Evolutionary conservation across 2,888 invertebrate genomes (phyloP).

Genomic region (Deilephila elpenor): DNA sequence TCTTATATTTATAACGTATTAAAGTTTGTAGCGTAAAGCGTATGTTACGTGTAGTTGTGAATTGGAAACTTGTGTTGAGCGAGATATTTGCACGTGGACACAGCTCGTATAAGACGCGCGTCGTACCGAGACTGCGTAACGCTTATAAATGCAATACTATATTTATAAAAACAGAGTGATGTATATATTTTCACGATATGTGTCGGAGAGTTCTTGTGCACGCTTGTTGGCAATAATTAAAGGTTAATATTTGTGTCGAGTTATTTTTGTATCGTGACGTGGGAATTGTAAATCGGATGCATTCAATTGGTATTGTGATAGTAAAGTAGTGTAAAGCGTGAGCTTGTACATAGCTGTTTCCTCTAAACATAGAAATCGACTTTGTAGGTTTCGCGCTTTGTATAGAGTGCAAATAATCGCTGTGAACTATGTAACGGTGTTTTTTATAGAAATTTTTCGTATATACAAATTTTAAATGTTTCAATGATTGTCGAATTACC

Average conservation of each 20-base stretch:
- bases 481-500: conserved; percentile 77
- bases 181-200: conserved; percentile 17
- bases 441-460: conserved; percentile 54
- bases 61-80: background rate
- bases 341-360: conserved; percentile 60
- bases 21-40: background rate
- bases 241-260: conserved; percentile 27
- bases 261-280: conserved; percentile 32
- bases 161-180: conserved; percentile 7
- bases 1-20: conserved; percentile 5
- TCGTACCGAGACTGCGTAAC: background rate
- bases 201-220: background rate
- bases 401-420: conserved; percentile 19
- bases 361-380: conserved; percentile 34
- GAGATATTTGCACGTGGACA: background rate
- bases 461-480: conserved; percentile 52
- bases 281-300: conserved; percentile 28
- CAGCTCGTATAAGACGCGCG: background rate
- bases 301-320: conserved; percentile 59
- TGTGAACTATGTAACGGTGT: conserved; percentile 39
- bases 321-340: conserved; percentile 52
- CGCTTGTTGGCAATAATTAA: conserved; percentile 25
- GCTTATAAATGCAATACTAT: conserved; percentile 2
- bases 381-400: conserved; percentile 43
- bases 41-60: background rate